Percentiles rank a stretch among this genome's conserved stretches.
Conservation (phyloP, 2,113 vertebrate genomes). For the Lagenorhynchus albirostris region DNA sequence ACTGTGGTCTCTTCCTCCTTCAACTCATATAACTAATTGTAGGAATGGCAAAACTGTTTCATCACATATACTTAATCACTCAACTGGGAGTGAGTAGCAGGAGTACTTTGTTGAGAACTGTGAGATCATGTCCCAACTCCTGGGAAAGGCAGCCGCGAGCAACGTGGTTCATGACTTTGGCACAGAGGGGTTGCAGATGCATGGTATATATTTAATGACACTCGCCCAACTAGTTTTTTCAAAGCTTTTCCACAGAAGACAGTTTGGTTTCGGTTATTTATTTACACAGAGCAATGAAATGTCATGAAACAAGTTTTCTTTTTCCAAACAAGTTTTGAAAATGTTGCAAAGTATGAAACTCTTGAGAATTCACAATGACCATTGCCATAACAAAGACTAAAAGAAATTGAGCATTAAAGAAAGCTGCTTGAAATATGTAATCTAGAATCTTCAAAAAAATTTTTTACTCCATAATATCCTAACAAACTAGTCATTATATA, state of each 20-base stretch:
- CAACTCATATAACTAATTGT: not conserved
- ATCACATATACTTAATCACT: not conserved
- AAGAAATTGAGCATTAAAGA: not conserved
- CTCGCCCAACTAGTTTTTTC: not conserved
- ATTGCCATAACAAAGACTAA: not conserved
- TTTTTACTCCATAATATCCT: not conserved
- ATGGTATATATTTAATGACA: not conserved
- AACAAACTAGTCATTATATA: not conserved
- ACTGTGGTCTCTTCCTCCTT: not conserved
- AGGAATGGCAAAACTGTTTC: not conserved
- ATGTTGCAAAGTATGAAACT: not conserved
- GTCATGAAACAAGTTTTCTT: not conserved
- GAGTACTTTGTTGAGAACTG: not conserved
- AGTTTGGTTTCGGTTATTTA: not conserved
- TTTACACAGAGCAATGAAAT: not conserved
- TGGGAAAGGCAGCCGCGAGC: not conserved
- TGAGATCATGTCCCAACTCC: not conserved
- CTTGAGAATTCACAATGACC: not conserved
- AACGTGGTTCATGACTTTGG: not conserved
- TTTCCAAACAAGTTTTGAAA: not conserved
- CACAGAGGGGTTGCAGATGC: not conserved
- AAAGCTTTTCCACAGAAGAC: not conserved
- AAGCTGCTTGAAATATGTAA: not conserved
- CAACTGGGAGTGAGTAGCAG: not conserved
- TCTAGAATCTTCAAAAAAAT: not conserved